Conservation (phyloP, 2,113 vertebrate species). For the Serinus canaria region DNA sequence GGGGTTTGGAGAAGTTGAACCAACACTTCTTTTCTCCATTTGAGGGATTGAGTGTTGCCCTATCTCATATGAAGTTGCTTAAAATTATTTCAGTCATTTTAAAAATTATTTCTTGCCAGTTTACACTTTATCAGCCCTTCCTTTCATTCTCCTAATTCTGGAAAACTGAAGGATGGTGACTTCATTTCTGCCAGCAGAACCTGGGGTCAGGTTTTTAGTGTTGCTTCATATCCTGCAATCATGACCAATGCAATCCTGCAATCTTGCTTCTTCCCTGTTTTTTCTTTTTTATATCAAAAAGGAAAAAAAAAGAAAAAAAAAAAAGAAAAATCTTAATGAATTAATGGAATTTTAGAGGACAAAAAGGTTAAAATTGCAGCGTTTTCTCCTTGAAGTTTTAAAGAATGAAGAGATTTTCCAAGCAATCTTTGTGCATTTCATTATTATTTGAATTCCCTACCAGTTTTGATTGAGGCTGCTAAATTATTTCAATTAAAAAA, state of each 20-base stretch:
- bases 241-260: neutral
- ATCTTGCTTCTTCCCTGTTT: neutral
- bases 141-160: neutral
- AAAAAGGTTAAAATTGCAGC: neutral
- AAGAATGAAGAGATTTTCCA: neutral
- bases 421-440: neutral
- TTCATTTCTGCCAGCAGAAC: neutral
- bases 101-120: neutral
- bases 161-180: neutral
- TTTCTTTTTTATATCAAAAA: neutral
- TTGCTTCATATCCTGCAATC: neutral
- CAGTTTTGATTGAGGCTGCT: neutral
- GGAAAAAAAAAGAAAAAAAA: too few relatives aligned
- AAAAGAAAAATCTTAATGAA: neutral
- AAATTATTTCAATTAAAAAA: conserved; percentile 43
- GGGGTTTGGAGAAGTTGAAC: neutral
- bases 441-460: conserved; percentile 39
- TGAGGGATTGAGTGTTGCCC: neutral
- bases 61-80: neutral
- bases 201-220: neutral
- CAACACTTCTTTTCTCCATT: neutral
- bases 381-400: neutral
- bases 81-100: neutral
- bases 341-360: neutral
- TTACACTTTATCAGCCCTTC: neutral